Evolutionary conservation across 1,140 invertebrate genomes (phyloP), one percentile per base, ranked within the genome.

Genomic region (Bombus turneri): DNA sequence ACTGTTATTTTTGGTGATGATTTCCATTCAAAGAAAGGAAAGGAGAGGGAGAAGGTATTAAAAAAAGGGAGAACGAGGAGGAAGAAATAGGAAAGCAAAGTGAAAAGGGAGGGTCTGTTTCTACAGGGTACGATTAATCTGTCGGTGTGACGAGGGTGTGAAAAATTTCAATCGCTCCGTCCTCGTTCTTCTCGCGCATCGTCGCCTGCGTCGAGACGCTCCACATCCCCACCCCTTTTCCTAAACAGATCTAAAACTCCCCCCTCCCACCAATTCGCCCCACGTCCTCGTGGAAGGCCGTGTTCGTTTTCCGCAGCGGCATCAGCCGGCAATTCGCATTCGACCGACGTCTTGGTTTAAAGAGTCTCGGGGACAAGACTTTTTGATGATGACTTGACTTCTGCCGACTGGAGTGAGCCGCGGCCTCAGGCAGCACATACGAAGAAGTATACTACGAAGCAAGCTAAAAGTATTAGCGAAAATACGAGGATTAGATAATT

Each of bases 261-360:
- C 64, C 92, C 64, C 92, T 89, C 92, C 90, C 91, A 92, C 92
- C 92, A 93, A 88, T 4, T 2, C 93, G 94, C 93, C 94, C 96
- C 71, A 74, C 81, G 81, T 87, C 69, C 85, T 90, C 59, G 82
- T 69, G 77, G 79, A 81, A 88, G 89, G 84, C 84, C 85, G 79
- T 83, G 72, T 74, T 83, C 84, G 87, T 74, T 71, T 86, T 75
- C 75, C 89, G 73, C 85, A 68, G 71, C 86, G 66, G 86, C 86
- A 82, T 87, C 83, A 64, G 81, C 88, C 83, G 74, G 96, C 97
- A 97, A 97, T 97, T 97, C 96, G 96, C 97, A 97, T 97, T 97
- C 97, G 97, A 97, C 97, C 97, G 97, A 97, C 97, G 97, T 97
- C 97, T 97, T 97, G 96, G 97, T 97, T 97, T 93, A 96, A 96